phyloP scores from a whole-genome alignment of 1,140 invertebrate species.

The Hyles euphorbiae region DNA sequence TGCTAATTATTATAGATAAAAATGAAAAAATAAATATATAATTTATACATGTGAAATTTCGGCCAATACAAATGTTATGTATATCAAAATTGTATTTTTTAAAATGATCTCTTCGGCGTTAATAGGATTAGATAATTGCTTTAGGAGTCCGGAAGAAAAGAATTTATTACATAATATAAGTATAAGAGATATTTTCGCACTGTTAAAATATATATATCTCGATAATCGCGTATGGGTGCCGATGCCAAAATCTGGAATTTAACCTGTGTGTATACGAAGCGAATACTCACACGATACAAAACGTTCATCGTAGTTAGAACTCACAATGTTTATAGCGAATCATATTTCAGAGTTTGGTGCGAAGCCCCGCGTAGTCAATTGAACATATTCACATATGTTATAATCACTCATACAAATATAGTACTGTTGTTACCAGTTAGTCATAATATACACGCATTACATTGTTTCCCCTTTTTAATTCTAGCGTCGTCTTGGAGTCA shows the following conservation, averaged over 20 bases:
- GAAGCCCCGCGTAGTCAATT: conserved; percentile 45
- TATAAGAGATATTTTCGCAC: conserved; percentile 73
- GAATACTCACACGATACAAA: not conserved
- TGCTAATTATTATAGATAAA: conserved; percentile 53
- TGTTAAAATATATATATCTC: conserved; percentile 55
- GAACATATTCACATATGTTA: conserved; percentile 40
- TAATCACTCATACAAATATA: conserved; percentile 29
- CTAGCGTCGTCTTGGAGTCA: too few relatives aligned
- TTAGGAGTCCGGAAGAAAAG: conserved; percentile 71
- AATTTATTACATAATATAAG: conserved; percentile 68
- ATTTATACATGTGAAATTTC: conserved; percentile 61
- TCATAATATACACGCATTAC: conserved; percentile 26
- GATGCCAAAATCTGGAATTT: conserved; percentile 15
- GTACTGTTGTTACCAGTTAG: conserved; percentile 57
- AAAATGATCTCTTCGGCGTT: conserved; percentile 70
- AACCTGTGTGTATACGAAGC: too few relatives aligned
- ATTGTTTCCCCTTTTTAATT: too few relatives aligned
- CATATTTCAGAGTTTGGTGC: conserved; percentile 15
- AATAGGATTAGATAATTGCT: conserved; percentile 62
- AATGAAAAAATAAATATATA: conserved; percentile 38
- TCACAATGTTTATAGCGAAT: not conserved
- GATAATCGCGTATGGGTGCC: conserved; percentile 39
- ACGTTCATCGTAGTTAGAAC: not conserved
- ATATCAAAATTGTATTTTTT: conserved; percentile 71
- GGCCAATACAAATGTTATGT: conserved; percentile 66